Evolutionary conservation across 2,888 invertebrate genomes (phyloP), one percentile per base, ranked within the genome.

Genomic region (Rhagonycha fulva): DNA sequence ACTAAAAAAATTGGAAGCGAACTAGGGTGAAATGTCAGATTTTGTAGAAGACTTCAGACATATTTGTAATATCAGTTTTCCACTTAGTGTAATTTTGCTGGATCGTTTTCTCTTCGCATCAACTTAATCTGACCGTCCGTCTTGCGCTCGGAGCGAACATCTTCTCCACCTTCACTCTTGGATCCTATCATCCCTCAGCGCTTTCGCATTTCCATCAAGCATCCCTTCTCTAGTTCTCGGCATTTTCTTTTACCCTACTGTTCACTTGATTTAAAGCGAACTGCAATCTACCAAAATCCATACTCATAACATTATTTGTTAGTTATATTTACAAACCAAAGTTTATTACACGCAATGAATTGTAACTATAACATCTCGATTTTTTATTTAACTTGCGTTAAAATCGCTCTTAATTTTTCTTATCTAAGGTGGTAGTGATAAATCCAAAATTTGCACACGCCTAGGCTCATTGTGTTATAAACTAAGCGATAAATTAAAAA

Each of bases 261-360:
- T 82, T 82, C 80, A 81, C 76, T 81, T 83, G 83, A 83, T 84
- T 84, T 84, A 84, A 81, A 81, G 80, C 80, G 80, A 81, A 82
- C 82, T 82, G 79, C 82, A 82, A 82, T 81, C 82, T 81, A 81
- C 80, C 82, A 80, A 80, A 66, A 79, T 80, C 82, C 81, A 76
- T 77, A 76, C 80, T 79, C 74, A 75, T 79, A 79, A 81, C 78
- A 78, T 80, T 73, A 77, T 69, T 69, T 75, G 71, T 74, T 73
- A 66, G 72, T 75, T 76, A 79, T 76, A 76, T 78, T 75, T 80
- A 80, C 78, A 76, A 71, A 77, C 47, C 47, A 47, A 47, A 47
- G 47, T 66, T 66, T 66, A 66, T 66, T 24, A n/a, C 63, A 10
- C 63, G 23, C 23, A n/a, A 23, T n/a, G 19, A 66, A 24, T n/a